A percentile compares a stretch with the other conserved stretches of the same genome.
Evolutionary conservation across 2,797 vertebrate genomes (phyloP).

Genomic region (Spondyliosoma cantharus): DNA sequence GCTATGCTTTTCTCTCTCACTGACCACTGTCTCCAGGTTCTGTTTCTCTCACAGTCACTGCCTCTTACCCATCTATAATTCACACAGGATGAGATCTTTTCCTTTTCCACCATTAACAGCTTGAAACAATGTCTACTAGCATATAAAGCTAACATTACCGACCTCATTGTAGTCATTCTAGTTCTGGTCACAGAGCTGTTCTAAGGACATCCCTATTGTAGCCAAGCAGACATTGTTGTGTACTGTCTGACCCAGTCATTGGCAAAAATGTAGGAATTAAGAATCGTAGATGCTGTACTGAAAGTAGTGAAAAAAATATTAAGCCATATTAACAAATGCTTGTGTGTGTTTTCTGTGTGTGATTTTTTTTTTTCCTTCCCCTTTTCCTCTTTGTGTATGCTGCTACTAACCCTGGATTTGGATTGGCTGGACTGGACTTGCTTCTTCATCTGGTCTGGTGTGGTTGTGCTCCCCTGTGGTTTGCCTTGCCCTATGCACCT

Average conservation of each 20-base stretch:
- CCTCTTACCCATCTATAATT: slow-evolving; percentile 70
- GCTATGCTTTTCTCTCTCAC: slow-evolving; percentile 45
- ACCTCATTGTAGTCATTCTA: slow-evolving; percentile 27
- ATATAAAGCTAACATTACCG: slow-evolving; percentile 13
- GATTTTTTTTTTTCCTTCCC: slow-evolving; percentile 21
- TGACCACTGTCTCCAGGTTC: slow-evolving; percentile 57
- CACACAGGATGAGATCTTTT: slow-evolving; percentile 50
- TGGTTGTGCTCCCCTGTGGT: slow-evolving; percentile 84
- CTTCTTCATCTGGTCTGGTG: slow-evolving; percentile 83
- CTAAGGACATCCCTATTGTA: slow-evolving; percentile 13
- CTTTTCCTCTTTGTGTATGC: slow-evolving; percentile 67
- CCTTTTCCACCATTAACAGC: slow-evolving; percentile 46
- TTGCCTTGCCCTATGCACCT: slow-evolving; percentile 84
- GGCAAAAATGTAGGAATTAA: background rate
- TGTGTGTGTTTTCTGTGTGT: slow-evolving; percentile 77
- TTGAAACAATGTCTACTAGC: slow-evolving; percentile 17
- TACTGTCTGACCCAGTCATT: slow-evolving; percentile 16
- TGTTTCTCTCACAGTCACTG: slow-evolving; percentile 54
- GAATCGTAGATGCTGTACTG: slow-evolving; percentile 56
- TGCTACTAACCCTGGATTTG: slow-evolving; percentile 83
- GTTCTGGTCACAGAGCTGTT: slow-evolving; percentile 28
- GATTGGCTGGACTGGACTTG: slow-evolving; percentile 84
- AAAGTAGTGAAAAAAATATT: slow-evolving; percentile 53
- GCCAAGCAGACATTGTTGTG: slow-evolving; percentile 23
- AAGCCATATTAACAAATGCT: slow-evolving; percentile 79